phyloP scores from a whole-genome alignment of 2,797 vertebrate genomes.

The Alectoris magna region DNA sequence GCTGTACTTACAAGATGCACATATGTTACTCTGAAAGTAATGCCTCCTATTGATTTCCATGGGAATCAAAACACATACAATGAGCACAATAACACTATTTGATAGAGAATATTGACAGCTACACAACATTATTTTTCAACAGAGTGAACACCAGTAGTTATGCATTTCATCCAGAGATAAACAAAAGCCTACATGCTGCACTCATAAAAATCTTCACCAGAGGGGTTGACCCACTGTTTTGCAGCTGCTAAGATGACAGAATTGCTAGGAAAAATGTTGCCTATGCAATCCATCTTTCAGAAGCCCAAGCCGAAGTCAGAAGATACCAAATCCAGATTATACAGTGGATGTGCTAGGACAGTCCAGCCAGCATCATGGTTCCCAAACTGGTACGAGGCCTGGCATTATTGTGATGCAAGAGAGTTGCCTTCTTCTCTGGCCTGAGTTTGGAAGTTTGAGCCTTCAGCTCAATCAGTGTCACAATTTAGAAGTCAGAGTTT shows the following conservation, averaged over 20 bases:
- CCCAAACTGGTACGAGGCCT: not conserved
- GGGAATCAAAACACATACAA: not conserved
- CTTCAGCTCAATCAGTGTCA: not conserved
- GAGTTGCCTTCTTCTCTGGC: not conserved
- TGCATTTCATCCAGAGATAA: not conserved
- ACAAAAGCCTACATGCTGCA: not conserved
- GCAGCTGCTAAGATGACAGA: not conserved
- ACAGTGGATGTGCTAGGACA: not conserved
- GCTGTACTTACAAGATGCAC: not conserved
- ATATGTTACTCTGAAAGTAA: not conserved
- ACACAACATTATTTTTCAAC: not conserved
- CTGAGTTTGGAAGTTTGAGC: not conserved
- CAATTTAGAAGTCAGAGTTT: not conserved
- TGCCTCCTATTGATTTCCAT: not conserved
- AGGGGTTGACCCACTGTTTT: not conserved
- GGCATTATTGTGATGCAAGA: not conserved
- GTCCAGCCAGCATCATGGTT: not conserved
- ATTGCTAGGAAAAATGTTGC: not conserved
- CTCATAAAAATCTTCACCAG: not conserved
- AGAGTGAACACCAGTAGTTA: not conserved
- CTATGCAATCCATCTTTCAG: not conserved
- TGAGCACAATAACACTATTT: not conserved
- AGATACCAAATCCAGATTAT: not conserved
- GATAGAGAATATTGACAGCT: not conserved
- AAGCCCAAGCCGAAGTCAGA: not conserved